Conservation (phyloP, 2,113 vertebrate species). For the Tachycineta bicolor region DNA sequence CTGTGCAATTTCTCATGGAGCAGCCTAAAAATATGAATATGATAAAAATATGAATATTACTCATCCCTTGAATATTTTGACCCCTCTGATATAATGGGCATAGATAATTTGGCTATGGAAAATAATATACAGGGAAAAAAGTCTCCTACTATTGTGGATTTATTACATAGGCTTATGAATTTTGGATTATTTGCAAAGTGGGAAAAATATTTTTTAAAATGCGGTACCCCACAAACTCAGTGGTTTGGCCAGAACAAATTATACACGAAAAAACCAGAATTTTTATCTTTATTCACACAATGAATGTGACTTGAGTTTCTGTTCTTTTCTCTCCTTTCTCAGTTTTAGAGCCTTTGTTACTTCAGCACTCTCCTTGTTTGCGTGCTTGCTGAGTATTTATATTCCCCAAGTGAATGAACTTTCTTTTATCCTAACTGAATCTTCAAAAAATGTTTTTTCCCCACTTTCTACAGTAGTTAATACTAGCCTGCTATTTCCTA, state of each 20-base stretch:
- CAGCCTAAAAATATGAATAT: neutral
- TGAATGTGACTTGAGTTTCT: neutral
- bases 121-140: neutral
- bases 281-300: neutral
- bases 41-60: neutral
- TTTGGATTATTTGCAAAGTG: neutral
- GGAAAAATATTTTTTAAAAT: neutral
- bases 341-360: neutral
- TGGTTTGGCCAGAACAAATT: neutral
- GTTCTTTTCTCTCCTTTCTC: neutral
- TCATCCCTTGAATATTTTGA: neutral
- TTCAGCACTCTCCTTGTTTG: neutral
- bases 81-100: neutral
- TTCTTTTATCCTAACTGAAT: conserved; percentile 11
- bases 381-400: neutral
- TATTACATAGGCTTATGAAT: neutral
- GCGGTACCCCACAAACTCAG: neutral
- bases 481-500: neutral
- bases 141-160: accelerated
- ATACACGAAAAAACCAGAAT: neutral
- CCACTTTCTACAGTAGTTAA: neutral
- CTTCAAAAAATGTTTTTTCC: neutral
- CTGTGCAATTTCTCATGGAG: neutral
- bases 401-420: neutral
- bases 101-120: neutral